A percentile compares a stretch with the other conserved stretches of the same genome.
phyloP scores from a whole-genome alignment of 2,888 invertebrate species.

The Orchesellides sinensis region DNA sequence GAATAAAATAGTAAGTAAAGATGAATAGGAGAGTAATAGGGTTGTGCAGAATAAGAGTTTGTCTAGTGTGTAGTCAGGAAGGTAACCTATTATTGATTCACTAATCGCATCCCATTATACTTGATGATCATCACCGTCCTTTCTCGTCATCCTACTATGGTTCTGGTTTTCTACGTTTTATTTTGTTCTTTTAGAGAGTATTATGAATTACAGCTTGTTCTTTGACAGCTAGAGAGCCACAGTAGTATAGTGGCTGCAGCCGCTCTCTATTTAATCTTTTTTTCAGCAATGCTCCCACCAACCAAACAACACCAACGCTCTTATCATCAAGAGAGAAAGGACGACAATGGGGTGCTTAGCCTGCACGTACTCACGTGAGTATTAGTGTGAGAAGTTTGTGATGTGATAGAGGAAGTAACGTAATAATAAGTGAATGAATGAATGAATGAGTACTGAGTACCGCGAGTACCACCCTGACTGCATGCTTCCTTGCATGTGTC shows the following conservation, averaged over 20 bases:
- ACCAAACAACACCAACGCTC: background rate
- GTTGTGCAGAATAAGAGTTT: background rate
- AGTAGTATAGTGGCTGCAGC: background rate
- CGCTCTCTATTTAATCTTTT: slow-evolving; percentile 19
- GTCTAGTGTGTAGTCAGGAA: background rate
- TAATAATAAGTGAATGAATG: slow-evolving; percentile 50
- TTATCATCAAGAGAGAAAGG: slow-evolving; percentile 12
- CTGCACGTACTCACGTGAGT: background rate
- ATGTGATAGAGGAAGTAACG: slow-evolving; percentile 32
- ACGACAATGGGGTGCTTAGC: slow-evolving; percentile 29
- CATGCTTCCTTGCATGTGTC: slow-evolving; percentile 19
- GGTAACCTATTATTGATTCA: slow-evolving; percentile 52
- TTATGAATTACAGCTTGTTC: slow-evolving; percentile 33
- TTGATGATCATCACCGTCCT: slow-evolving; percentile 1
- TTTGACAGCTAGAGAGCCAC: slow-evolving; percentile 41
- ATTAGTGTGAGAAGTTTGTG: background rate
- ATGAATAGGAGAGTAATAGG: too few relatives aligned
- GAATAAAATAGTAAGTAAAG: too few relatives aligned
- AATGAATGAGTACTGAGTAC: slow-evolving; percentile 35
- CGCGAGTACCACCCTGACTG: slow-evolving; percentile 52
- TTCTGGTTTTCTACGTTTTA: slow-evolving; percentile 3
- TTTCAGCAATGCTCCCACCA: slow-evolving; percentile 16
- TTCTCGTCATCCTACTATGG: too few relatives aligned
- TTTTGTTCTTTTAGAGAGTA: background rate
- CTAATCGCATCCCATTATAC: slow-evolving; percentile 57